These are phyloP conservation scores for Lasioglossum morio DNA, from an alignment of 2,888 invertebrate genomes.

Conservation along the genomic window DNA sequence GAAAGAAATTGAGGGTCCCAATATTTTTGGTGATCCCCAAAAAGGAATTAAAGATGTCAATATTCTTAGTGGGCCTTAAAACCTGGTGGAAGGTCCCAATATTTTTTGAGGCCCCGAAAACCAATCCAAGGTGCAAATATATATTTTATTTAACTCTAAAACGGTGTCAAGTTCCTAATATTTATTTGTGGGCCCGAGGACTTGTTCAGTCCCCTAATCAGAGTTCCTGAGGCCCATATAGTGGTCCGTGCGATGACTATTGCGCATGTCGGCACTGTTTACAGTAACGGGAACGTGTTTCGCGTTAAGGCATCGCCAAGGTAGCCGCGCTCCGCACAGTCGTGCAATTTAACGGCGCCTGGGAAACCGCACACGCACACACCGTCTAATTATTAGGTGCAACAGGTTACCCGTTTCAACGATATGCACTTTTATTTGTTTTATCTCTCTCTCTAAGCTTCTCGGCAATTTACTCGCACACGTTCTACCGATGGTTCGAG, in stretches of 20 bases:
- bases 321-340: constrained; percentile 8
- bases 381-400: constrained; percentile 34
- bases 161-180: not conserved
- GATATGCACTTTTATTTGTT: constrained; percentile 1
- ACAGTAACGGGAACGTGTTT: constrained; percentile 37
- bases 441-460: not conserved
- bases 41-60: no score
- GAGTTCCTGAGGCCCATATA: not conserved
- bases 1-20: no score
- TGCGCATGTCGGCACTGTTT: constrained; percentile 1
- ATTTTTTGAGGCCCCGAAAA: not conserved
- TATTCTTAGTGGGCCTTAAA: no score
- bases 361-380: constrained; percentile 30
- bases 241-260: not conserved
- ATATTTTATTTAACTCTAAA: not conserved
- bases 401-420: constrained; percentile 32
- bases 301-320: constrained; percentile 10
- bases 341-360: constrained; percentile 49
- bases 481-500: not conserved
- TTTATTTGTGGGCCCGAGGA: not conserved
- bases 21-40: not conserved
- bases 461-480: not conserved
- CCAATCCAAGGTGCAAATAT: not conserved
- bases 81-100: no score
- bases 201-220: not conserved